A percentile compares a stretch with the other conserved stretches of the same genome.
phyloP scores from a whole-genome alignment of 2,888 invertebrate genomes.

The Eurytoma adleriae region DNA sequence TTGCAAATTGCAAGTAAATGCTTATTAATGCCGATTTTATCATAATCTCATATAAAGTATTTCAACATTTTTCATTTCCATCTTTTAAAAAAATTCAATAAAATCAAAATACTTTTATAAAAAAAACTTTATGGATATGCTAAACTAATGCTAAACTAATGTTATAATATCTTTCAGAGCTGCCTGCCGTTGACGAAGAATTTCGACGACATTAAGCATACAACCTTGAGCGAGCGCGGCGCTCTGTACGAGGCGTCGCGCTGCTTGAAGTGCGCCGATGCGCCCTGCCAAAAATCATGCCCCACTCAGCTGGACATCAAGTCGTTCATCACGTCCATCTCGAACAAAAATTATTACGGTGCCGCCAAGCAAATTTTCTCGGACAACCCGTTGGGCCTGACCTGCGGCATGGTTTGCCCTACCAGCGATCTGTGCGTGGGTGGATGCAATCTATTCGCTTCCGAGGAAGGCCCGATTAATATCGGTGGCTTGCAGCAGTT shows the following conservation, averaged over 20 bases:
- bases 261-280: constrained; percentile 95
- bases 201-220: constrained; percentile 98
- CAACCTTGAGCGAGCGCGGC: constrained; percentile 96
- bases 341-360: constrained; percentile 99
- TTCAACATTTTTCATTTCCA: too few relatives aligned
- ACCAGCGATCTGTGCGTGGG: constrained; percentile 99
- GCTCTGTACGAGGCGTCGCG: constrained; percentile 93
- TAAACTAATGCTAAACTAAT: constrained; percentile 20
- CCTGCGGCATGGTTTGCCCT: constrained; percentile 99
- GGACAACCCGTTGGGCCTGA: constrained; percentile 96
- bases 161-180: constrained; percentile 74
- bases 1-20: too few relatives aligned
- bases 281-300: constrained; percentile 98
- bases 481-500: constrained; percentile 99
- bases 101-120: too few relatives aligned
- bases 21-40: too few relatives aligned
- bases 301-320: constrained; percentile 99
- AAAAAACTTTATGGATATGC: too few relatives aligned
- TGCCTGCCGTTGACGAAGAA: constrained; percentile 88
- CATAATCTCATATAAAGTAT: too few relatives aligned
- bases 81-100: too few relatives aligned
- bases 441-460: constrained; percentile 96
- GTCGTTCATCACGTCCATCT: constrained; percentile 96
- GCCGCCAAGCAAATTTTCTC: constrained; percentile 97
- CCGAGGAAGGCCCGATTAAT: constrained; percentile 98